Evolutionary conservation across 2,797 vertebrate species (phyloP), one percentile per base, ranked within the genome.

Genomic region (Poeciliopsis gracilis): DNA sequence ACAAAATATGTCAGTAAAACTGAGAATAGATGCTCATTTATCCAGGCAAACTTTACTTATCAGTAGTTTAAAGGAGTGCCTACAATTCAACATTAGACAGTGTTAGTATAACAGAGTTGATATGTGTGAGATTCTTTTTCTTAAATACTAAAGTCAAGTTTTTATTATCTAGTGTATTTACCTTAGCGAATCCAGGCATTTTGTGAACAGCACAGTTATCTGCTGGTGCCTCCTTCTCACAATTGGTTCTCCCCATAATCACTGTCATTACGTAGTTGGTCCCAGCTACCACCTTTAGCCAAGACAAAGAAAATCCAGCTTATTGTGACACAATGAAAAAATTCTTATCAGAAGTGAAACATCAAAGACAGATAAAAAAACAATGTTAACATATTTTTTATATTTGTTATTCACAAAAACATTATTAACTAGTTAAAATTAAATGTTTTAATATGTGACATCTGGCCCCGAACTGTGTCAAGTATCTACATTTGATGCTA

Each of bases 271-370:
- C 1, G 30, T 72, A 33, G 6, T 51, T 49, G 6, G 4, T 5
- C 71, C 71, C 71, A 33, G 46, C 30, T 49, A 72, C 46, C 46
- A 72, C n/a, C 71, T 72, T 36, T 23, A 66, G 33, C 16, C 33
- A 23, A 20, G 33, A 66, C 28, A 33, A 47, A 23, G 28, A 73
- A 51, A 33, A 57, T 33, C 1, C 10, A 73, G 47, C 36, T 36
- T 51, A 61, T 51, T 33, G 36, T 36, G 9, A 47, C 13, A 11
- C 15, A 66, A 36, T 63, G 8, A 33, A 67, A 41, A 23, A 23
- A 38, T 28, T 20, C 15, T 63, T 9, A 33, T 33, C 6, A 18
- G 30, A 33, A 33, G 59, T 61, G 30, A 61, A 61, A 33, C 59
- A 61, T 61, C 30, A 30, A 61, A 6, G 59, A 71, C 9, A n/a